These are phyloP conservation scores for Alentia gelatinosa DNA, from an alignment of 2,888 invertebrate genomes.

Conservation along the genomic window DNA sequence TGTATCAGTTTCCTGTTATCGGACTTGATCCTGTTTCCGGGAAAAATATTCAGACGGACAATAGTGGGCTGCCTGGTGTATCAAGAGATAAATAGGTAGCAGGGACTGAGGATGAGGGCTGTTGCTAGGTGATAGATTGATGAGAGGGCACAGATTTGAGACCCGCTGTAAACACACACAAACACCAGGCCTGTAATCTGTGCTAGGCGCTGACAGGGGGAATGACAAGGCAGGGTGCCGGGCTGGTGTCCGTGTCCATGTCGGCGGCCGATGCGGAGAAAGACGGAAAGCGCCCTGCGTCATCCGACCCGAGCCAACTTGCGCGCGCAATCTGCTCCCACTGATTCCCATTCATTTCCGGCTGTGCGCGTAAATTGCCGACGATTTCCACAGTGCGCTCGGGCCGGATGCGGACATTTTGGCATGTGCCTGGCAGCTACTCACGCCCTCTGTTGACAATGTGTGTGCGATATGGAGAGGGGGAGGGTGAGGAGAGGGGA, in stretches of 20 bases:
- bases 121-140: no score
- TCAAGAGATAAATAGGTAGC: no score
- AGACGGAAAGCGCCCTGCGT: background rate
- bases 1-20: no score
- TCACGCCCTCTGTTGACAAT: background rate
- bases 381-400: background rate
- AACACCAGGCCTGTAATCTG: background rate
- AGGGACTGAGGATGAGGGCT: no score
- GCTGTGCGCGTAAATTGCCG: background rate
- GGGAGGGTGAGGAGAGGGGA: background rate
- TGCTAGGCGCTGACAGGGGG: background rate
- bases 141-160: no score
- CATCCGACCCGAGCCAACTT: background rate
- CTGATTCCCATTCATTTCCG: background rate
- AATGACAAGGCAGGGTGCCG: background rate
- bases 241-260: background rate
- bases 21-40: no score
- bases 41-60: no score
- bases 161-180: background rate
- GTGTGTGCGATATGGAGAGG: background rate
- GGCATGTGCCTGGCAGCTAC: background rate
- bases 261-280: background rate
- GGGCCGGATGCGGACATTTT: background rate
- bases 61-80: no score
- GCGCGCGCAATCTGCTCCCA: background rate